Evolutionary conservation across 2,797 vertebrate species (phyloP).

Genomic region (Lerista edwardsae): DNA sequence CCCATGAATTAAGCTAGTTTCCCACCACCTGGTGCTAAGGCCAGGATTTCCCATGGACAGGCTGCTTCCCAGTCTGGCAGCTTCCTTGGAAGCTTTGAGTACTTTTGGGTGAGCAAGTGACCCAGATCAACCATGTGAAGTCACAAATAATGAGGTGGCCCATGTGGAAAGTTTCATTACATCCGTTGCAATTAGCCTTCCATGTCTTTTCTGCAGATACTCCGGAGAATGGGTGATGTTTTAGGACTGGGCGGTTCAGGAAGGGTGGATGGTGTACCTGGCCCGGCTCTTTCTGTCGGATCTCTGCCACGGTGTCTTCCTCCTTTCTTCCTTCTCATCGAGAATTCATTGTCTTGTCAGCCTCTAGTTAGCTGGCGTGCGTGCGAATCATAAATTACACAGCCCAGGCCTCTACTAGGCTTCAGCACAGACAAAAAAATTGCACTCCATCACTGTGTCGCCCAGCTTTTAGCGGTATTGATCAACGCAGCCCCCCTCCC

Average conservation of each 20-base stretch:
- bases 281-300: constrained; percentile 35
- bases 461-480: constrained; percentile 81
- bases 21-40: neutral
- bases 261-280: neutral
- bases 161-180: neutral
- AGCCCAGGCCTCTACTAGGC: constrained; percentile 73
- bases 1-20: neutral
- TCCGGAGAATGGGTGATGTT: neutral
- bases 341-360: constrained; percentile 81
- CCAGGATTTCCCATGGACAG: neutral
- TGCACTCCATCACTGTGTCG: constrained; percentile 81
- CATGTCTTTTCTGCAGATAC: neutral
- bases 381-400: constrained; percentile 80
- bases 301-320: constrained; percentile 54
- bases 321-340: constrained; percentile 64
- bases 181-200: neutral
- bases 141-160: neutral
- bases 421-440: constrained; percentile 83
- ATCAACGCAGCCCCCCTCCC: constrained; percentile 75
- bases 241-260: neutral
- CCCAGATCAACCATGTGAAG: neutral
- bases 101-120: neutral
- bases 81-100: neutral
- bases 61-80: neutral
- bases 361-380: constrained; percentile 76